Evolutionary conservation across 2,113 vertebrate species (phyloP), one percentile per base, ranked within the genome.

Genomic region (Prietella phreatophila): DNA sequence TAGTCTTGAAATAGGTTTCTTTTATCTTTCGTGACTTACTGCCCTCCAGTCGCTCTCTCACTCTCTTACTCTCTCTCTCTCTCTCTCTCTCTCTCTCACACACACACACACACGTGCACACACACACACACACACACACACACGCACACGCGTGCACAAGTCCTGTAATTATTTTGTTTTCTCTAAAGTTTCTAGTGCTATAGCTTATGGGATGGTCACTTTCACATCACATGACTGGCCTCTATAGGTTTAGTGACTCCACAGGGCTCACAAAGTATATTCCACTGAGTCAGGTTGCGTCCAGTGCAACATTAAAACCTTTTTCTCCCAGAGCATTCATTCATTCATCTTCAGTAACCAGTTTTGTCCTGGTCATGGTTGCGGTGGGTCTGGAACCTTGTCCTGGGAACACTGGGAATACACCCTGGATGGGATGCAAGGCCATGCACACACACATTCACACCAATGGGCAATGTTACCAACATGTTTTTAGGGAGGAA

Each of bases 21-120:
- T 50, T 85, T 80, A 81, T 80, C 61, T 47, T 81, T 50, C 19
- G 5, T 56, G 55, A 83, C 85, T 87, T 71, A 42, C 36, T 71
- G 30, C 36, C 0, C 61, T 30, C 60, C 5, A 33, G 30, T 47
- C 42, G 5, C 42, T 47, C 42, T 47, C 42, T 7, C 5, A 0
- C 42, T 6, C 42, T 47, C 42, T 42, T 4, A 7, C 42, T 47
- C 42, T 47, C 42, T 47, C 42, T 47, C 42, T 47, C 42, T 47
- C 39, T 42, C 39, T 42, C 39, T 42, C 39, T 42, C 39, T 42
- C 2, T n/a, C n/a, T n/a, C n/a, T n/a, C 42, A 55, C n/a, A 42
- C 33, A 65, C 47, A 47, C 47, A 47, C 47, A 47, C 47, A 47
- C 47, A 47, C 8, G 9, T 8, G 0, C 9, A 47, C 47, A 82